Evolutionary conservation across 2,888 invertebrate species (phyloP).

Genomic region (Hypomecis atomaria): DNA sequence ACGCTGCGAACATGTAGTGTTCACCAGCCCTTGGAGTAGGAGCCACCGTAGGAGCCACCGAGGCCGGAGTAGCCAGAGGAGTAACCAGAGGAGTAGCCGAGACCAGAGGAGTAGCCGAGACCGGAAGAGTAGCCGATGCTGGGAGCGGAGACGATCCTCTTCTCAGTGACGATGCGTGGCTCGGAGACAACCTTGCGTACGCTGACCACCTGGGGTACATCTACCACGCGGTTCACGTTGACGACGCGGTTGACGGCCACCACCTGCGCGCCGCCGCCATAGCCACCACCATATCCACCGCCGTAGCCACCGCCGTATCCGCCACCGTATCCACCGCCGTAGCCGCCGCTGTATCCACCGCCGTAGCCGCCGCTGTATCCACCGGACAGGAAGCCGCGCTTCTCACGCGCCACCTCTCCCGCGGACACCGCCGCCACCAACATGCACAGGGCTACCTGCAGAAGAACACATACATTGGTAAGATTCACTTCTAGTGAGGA

Average conservation of each 20-base stretch:
- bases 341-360: slow-evolving; percentile 36
- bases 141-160: slow-evolving; percentile 33
- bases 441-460: slow-evolving; percentile 45
- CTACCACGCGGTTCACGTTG: slow-evolving; percentile 42
- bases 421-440: slow-evolving; percentile 41
- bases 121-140: slow-evolving; percentile 10
- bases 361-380: slow-evolving; percentile 14
- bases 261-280: slow-evolving; percentile 30
- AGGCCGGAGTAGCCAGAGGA: slow-evolving; percentile 26
- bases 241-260: slow-evolving; percentile 42
- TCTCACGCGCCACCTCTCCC: slow-evolving; percentile 27
- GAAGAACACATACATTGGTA: not conserved
- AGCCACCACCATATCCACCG: slow-evolving; percentile 34
- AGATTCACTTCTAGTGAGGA: too few species aligned
- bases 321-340: slow-evolving; percentile 36
- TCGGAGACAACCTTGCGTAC: slow-evolving; percentile 47
- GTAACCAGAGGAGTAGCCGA: slow-evolving; percentile 20
- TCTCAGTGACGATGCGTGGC: slow-evolving; percentile 45
- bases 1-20: slow-evolving; percentile 11
- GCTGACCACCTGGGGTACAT: slow-evolving; percentile 43
- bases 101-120: slow-evolving; percentile 12
- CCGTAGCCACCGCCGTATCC: slow-evolving; percentile 26
- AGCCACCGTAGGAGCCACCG: slow-evolving; percentile 31
- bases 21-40: slow-evolving; percentile 40
- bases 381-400: slow-evolving; percentile 14